A percentile compares a stretch with the other conserved stretches of the same genome.
These are phyloP conservation scores for Hemistola chrysoprasaria DNA, from an alignment of 2,888 invertebrate species.

Conservation along the genomic window DNA sequence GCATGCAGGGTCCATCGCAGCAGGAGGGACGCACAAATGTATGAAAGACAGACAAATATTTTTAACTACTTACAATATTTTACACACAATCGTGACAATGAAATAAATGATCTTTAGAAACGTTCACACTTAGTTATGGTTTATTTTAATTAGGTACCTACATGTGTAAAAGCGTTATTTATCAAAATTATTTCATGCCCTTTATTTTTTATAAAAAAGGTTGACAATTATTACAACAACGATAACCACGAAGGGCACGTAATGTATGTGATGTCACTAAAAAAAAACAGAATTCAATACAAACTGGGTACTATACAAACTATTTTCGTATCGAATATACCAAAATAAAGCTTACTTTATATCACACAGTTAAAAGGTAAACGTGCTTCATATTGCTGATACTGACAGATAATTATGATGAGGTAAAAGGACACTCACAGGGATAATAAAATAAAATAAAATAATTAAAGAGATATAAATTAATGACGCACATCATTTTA, in stretches of 20 bases:
- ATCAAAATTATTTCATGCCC: constrained; percentile 22
- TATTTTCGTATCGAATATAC: constrained; percentile 16
- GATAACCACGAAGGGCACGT: constrained; percentile 4
- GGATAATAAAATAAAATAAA: constrained; percentile 43
- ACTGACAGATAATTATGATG: constrained; percentile 39
- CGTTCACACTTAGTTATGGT: constrained; percentile 13
- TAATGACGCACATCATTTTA: constrained; percentile 59
- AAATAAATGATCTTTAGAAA: constrained; percentile 4
- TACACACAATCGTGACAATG: constrained; percentile 15
- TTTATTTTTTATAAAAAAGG: constrained; percentile 15
- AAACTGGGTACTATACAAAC: constrained; percentile 11
- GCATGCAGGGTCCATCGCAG: constrained; percentile 74
- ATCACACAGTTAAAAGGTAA: constrained; percentile 34
- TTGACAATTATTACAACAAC: constrained; percentile 20
- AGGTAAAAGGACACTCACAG: constrained; percentile 58
- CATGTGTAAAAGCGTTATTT: constrained; percentile 26
- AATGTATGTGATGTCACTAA: constrained; percentile 26
- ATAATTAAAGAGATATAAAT: constrained; percentile 41
- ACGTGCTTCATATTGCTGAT: constrained; percentile 52
- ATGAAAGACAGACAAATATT: constrained; percentile 54
- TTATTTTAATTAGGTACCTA: constrained; percentile 16
- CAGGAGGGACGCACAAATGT: constrained; percentile 65
- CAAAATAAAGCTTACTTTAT: constrained; percentile 17
- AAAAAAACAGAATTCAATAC: no score
- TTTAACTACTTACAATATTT: constrained; percentile 22